Percentiles rank a stretch among this genome's conserved stretches.
phyloP scores from a whole-genome alignment of 2,113 vertebrate genomes.

The Ictalurus punctatus region DNA sequence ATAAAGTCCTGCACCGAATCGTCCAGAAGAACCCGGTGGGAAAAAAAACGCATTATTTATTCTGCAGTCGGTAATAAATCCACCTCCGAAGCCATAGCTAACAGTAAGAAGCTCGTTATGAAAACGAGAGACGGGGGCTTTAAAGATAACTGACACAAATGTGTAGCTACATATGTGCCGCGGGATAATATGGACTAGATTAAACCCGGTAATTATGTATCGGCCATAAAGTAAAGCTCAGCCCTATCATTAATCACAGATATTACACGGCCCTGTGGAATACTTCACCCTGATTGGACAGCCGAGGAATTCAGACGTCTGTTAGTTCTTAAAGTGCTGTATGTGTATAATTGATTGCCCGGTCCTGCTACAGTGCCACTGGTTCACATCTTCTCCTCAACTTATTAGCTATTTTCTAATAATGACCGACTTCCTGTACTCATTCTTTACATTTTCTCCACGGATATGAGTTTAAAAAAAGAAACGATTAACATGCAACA shows the following conservation, averaged over 20 bases:
- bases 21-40: not conserved
- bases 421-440: not conserved
- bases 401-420: not conserved
- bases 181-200: not conserved
- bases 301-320: not conserved
- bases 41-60: not conserved
- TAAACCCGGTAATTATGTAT: not conserved
- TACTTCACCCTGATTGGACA: not conserved
- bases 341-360: not conserved
- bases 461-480: not conserved
- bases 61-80: not conserved
- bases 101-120: not conserved
- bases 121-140: not conserved
- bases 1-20: not conserved
- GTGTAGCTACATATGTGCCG: not conserved
- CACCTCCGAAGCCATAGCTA: not conserved
- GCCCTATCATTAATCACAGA: constrained; percentile 1
- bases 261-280: not conserved
- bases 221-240: not conserved
- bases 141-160: constrained; percentile 8
- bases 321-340: not conserved
- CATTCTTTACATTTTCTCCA: not conserved
- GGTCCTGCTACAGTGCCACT: not conserved
- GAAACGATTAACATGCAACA: not conserved
- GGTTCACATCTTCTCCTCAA: not conserved